Conservation (phyloP, 2,113 vertebrate genomes). For the Trogon surrucura region DNA sequence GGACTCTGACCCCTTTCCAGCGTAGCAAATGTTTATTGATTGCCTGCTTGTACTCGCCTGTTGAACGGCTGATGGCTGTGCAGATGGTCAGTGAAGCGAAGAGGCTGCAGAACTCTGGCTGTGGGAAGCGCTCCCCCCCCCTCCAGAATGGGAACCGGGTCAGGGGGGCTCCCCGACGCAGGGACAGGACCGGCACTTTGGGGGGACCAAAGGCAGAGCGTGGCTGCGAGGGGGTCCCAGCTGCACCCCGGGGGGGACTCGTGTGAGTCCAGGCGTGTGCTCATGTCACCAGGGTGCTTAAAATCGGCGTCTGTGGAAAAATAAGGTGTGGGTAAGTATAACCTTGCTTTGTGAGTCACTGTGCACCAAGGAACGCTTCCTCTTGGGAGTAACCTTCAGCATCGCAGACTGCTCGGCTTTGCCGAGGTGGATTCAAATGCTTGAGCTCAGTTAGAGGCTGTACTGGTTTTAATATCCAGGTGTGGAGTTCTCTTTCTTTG, state of each 20-base stretch:
- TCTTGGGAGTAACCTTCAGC: background rate
- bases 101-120: background rate
- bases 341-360: background rate
- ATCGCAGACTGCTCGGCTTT: rapidly evolving
- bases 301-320: background rate
- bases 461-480: background rate
- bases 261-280: background rate
- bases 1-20: background rate
- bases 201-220: background rate
- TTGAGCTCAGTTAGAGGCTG: background rate
- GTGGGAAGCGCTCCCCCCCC: background rate
- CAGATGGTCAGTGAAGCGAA: background rate
- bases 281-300: background rate
- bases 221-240: background rate
- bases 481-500: background rate
- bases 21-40: background rate
- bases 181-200: background rate
- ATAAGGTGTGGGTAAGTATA: background rate
- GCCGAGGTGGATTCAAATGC: background rate
- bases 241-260: background rate
- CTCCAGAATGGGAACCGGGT: background rate
- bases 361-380: background rate
- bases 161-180: rapidly evolving
- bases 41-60: background rate
- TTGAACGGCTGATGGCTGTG: background rate